Conservation (phyloP, 2,113 vertebrate genomes). For the Chunga burmeisteri region DNA sequence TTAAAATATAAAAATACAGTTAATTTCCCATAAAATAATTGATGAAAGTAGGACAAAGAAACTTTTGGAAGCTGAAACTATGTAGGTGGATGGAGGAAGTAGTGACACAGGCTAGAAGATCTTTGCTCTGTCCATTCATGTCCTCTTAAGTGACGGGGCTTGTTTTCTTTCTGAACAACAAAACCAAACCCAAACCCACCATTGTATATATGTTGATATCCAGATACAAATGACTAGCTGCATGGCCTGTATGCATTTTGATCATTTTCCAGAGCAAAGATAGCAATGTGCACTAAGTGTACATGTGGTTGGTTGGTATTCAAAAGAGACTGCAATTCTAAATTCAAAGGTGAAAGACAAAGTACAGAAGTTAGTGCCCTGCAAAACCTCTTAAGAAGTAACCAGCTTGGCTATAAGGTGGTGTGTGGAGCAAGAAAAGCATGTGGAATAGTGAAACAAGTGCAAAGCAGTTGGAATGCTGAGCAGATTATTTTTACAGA, state of each 20-base stretch:
- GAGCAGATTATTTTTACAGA: neutral
- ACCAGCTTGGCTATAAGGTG: neutral
- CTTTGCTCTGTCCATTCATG: neutral
- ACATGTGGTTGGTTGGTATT: neutral
- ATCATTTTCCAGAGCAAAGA: neutral
- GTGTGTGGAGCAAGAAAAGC: neutral
- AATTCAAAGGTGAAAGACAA: slow-evolving; percentile 16
- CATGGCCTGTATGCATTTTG: neutral
- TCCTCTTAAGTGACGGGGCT: neutral
- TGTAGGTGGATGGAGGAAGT: neutral
- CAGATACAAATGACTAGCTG: neutral
- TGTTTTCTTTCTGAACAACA: neutral
- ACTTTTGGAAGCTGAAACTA: neutral
- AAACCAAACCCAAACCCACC: rapidly evolving
- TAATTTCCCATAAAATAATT: neutral
- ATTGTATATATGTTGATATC: neutral
- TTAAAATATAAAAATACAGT: neutral
- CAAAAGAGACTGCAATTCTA: neutral
- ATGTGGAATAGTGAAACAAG: neutral
- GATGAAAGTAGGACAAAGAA: neutral
- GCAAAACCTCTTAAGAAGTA: neutral
- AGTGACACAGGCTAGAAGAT: neutral
- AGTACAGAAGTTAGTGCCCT: neutral
- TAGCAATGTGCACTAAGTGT: neutral
- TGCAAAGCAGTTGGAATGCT: neutral